Base-by-base conservation (phyloP, 2,113 vertebrate genomes). In the Gasterosteus aculeatus region DNA sequence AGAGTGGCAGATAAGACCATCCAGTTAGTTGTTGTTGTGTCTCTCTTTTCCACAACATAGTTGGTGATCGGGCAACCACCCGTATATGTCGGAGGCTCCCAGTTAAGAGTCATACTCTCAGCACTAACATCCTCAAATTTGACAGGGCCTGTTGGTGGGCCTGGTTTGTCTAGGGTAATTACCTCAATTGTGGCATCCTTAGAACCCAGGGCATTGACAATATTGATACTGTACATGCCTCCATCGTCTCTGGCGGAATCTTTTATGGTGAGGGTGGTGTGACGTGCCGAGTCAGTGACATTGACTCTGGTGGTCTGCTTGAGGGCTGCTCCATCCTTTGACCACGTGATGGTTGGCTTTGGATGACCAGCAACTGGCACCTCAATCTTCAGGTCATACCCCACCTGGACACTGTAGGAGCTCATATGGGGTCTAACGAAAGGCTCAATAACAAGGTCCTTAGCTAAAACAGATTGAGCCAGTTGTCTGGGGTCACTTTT, bases 301-400 rank as follows among this genome's bases (percentile, higher is more conserved):
- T 99, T 98, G 74, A 99, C 88, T 94, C 98, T 95, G 77, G 98
- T 99, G 7, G 98, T 99, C 89, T 99, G 96, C 82, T 97, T 98
- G 72, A 99, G 92, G 38, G 94, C 88, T 65, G 93, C 87, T 10
- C 95, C 96, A 87, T 99, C 97, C 91, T 99, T 99, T 54, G 93
- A 94, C 98, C 98, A 99, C 39, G 94, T 94, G 80, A 99, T 94
- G 7, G 92, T 95, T 89, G 98, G 98, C 80, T 97, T 99, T 85
- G 98, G 98, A 90, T 98, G 95, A 80, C 97, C 98, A 92, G 94
- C 89, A 91, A 98, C 81, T 73, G 96, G 96, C 39, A 99, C 93
- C 86, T 99, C 98, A 84, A 99, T 90, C 93, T 98, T 98, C 47
- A 99, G 93, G 80, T 99, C 97, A 80, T 98, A 92, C 47, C 98